Conservation (phyloP, 2,888 invertebrate genomes). For the Trissolcus japonicus region DNA sequence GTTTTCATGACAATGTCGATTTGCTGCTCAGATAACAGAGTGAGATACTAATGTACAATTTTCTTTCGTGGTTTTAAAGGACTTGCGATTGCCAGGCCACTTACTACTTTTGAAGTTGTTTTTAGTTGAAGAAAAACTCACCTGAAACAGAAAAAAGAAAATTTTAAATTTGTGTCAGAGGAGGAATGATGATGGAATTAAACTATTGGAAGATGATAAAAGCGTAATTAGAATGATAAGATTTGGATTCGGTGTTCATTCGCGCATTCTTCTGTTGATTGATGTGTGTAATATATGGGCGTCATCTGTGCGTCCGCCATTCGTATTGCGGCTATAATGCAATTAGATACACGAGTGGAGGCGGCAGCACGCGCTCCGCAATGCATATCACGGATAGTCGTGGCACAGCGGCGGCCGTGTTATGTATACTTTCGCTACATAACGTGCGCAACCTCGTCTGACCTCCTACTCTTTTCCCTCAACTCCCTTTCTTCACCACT, state of each 20-base stretch:
- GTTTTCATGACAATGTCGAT: slow-evolving; percentile 14
- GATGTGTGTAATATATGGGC: slow-evolving; percentile 62
- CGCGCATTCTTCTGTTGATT: slow-evolving; percentile 33
- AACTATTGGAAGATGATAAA: too few species aligned
- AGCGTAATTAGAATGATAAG: too few species aligned
- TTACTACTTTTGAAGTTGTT: too few species aligned
- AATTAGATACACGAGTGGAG: slow-evolving; percentile 68
- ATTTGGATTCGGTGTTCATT: too few species aligned
- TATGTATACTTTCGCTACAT: slow-evolving; percentile 67
- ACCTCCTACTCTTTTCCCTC: slow-evolving; percentile 62
- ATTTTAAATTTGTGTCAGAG: too few species aligned
- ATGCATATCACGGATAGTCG: slow-evolving; percentile 62
- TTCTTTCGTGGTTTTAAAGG: too few species aligned
- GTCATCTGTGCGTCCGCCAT: slow-evolving; percentile 65
- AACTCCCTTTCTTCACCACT: slow-evolving; percentile 56
- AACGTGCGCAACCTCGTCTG: slow-evolving; percentile 67
- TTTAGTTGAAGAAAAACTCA: background rate
- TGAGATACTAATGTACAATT: slow-evolving; percentile 10
- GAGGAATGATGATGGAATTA: too few species aligned
- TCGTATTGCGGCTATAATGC: slow-evolving; percentile 62
- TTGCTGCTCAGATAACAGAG: slow-evolving; percentile 7
- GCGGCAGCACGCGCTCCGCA: slow-evolving; percentile 68
- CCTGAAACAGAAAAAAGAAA: slow-evolving; percentile 22
- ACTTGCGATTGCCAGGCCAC: too few species aligned
- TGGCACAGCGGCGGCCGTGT: slow-evolving; percentile 55